Conservation (phyloP, 1,140 invertebrate genomes). For the Drosophila subobscura region DNA sequence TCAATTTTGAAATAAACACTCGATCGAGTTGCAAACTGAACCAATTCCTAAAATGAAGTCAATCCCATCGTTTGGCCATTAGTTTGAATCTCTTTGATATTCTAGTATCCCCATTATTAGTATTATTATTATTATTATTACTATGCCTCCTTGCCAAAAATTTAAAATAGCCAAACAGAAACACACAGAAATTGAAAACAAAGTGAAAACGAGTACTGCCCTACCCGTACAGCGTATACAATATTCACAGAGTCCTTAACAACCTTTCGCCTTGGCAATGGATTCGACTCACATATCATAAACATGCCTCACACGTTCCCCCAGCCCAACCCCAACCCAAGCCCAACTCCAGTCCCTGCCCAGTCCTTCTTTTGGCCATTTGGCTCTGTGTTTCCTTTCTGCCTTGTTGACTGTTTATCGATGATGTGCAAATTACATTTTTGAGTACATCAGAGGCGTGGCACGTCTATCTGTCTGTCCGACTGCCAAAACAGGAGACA, state of each 20-base stretch:
- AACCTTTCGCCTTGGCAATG: constrained; percentile 45
- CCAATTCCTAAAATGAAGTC: too few species aligned
- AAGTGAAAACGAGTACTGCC: not conserved
- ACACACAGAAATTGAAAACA: constrained; percentile 27
- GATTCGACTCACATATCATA: constrained; percentile 50
- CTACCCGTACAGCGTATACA: constrained; percentile 20
- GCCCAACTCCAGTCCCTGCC: not conserved
- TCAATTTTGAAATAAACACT: too few species aligned
- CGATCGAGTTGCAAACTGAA: too few species aligned
- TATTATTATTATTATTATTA: constrained; percentile 13
- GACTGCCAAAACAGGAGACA: constrained; percentile 23
- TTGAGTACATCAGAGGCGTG: constrained; percentile 28
- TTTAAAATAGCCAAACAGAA: constrained; percentile 13
- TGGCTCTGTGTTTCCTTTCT: too few species aligned
- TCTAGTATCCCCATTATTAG: too few species aligned
- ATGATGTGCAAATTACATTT: constrained; percentile 80
- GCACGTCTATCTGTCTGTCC: constrained; percentile 15
- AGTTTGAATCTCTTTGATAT: too few species aligned
- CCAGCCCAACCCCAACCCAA: not conserved
- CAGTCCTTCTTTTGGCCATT: constrained; percentile 9
- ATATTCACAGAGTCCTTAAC: constrained; percentile 46
- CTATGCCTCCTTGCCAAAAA: constrained; percentile 1
- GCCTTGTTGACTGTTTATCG: constrained; percentile 61
- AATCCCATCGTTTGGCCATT: too few species aligned
- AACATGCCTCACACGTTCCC: constrained; percentile 44